Evolutionary conservation across 2,113 vertebrate species (phyloP), one percentile per base, ranked within the genome.

Genomic region (Vulpes ferrilata): DNA sequence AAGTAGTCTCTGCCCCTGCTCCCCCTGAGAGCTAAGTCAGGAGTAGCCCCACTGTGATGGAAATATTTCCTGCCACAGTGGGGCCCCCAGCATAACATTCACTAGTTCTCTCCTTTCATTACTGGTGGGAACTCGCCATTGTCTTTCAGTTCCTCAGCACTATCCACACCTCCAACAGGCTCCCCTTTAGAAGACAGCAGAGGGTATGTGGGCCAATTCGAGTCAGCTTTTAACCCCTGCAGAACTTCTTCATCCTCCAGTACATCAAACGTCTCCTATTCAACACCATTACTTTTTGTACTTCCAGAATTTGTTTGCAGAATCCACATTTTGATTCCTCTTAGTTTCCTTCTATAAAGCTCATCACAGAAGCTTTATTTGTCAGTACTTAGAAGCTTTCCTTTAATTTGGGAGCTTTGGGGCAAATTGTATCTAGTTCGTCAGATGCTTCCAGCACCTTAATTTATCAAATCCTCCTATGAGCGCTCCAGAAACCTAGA

Each of bases 281-380:
- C 98, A 80, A 99, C 7, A 74, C 99, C 99, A 0, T 98, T 76
- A 82, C 30, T 94, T 99, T 99, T 62, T 99, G 6, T 71, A 99
- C 98, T 98, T 99, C 99, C 96, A 99, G 95, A 32, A 99, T 99
- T 97, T 99, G 99, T 96, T 98, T 99, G 98, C 99, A 99, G 99
- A 99, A 99, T 94, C 99, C 99, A 97, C 99, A 99, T 82, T 98
- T 99, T 12, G 99, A 99, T 15, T 97, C 95, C 99, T 99, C 99
- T 96, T 99, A 99, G 98, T 98, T 99, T 94, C 99, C 99, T 95
- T 99, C 99, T 99, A 99, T 99, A 94, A 99, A 99, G 38, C 99
- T 99, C 99, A 99, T 99, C 89, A 99, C 99, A 0, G 99, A 98
- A 97, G 99, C 98, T 98, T 98, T 99, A 98, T 99, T 99, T 95